phyloP scores from a whole-genome alignment of 2,113 vertebrate genomes.

The Synodontis membranacea region DNA sequence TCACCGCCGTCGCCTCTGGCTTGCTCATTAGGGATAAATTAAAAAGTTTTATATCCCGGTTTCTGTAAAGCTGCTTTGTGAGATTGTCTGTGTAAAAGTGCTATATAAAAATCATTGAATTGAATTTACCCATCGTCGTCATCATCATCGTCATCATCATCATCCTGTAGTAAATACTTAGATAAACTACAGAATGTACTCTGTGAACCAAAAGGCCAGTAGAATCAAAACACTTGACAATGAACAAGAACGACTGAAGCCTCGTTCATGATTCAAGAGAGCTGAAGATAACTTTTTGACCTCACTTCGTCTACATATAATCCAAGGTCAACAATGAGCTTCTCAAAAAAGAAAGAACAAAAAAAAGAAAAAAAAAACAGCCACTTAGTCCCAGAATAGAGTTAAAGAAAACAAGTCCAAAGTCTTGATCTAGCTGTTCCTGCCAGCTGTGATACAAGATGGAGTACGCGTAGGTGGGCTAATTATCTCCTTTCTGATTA shows the following conservation, averaged over 20 bases:
- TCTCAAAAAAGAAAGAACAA: neutral
- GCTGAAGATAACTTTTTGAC: neutral
- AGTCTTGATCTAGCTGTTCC: conserved; percentile 44
- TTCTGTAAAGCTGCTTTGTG: neutral
- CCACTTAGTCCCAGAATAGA: conserved; percentile 40
- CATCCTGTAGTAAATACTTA: neutral
- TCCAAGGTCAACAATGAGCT: neutral
- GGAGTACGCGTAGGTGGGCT: conserved; percentile 37
- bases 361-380: conserved; percentile 32
- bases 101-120: neutral
- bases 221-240: neutral
- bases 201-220: neutral
- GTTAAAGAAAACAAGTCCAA: conserved; percentile 29
- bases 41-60: neutral
- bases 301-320: neutral
- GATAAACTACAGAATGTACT: neutral
- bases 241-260: neutral
- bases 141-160: neutral
- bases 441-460: conserved; percentile 55
- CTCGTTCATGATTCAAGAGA: neutral
- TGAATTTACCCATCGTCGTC: neutral
- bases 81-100: neutral
- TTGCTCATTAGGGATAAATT: neutral
- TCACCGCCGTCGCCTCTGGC: neutral
- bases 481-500: conserved; percentile 57